Base-by-base conservation (phyloP, 2,797 vertebrate genomes). In the Dallia pectoralis region DNA sequence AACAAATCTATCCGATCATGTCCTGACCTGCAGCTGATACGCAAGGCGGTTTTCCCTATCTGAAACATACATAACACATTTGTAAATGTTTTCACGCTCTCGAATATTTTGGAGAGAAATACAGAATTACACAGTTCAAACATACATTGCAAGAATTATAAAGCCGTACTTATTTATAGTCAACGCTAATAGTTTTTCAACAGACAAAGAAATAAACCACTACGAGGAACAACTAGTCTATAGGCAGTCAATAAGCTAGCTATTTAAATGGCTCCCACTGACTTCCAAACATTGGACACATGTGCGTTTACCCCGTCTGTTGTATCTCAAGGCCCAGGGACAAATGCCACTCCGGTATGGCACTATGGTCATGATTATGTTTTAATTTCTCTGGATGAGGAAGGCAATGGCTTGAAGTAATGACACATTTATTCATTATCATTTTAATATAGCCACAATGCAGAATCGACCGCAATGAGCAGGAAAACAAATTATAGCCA, bases 391-490 rank as follows among this genome's bases (percentile, higher is more conserved):
- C 80, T 85, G 83, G 29, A 73, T 66, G 89, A 83, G 79, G 74
- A 49, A 64, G 49, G 30, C 40, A 8, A 47, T n/a, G 79, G 71
- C 78, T 75, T 74, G 84, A 82, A 87, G 87, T 89, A 87, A 89
- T 82, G 85, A 87, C 87, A 90, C 85, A 86, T 88, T 89, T 87
- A 89, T 90, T 91, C 87, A 89, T 89, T 89, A 87, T 91, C 85
- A 87, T 90, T 91, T 91, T 91, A 90, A 91, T 91, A 87, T 84
- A 90, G 85, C 86, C 83, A 88, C 82, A 77, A 79, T 85, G 82
- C 90, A 89, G 83, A 86, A 90, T 92, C 88, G 86, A 88, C 85
- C 69, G 78, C 81, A 79, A 83, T 88, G 70, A 85, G 77, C 81
- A 77, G 49, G 73, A 85, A 88, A 90, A 90, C 86, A 90, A 89